These are phyloP conservation scores for Ageneiosus marmoratus DNA, from an alignment of 2,113 vertebrate species.

Conservation along the genomic window DNA sequence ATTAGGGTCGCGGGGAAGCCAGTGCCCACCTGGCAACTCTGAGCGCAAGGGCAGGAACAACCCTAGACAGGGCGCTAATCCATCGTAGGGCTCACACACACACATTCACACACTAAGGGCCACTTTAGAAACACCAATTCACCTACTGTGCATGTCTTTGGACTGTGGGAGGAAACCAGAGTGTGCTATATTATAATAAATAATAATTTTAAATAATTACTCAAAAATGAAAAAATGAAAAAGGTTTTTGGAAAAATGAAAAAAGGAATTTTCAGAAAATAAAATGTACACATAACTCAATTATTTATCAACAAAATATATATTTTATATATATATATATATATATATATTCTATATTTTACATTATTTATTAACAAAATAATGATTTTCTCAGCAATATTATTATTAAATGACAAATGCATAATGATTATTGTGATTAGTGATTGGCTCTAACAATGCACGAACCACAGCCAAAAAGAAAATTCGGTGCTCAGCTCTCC, in stretches of 20 bases:
- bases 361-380: not conserved
- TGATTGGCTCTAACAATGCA: not conserved
- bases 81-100: no score
- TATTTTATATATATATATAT: no score
- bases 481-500: not conserved
- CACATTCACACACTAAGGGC: no score
- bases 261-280: not conserved
- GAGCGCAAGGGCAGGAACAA: no score
- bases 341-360: not conserved
- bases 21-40: no score
- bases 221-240: not conserved
- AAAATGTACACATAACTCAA: not conserved
- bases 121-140: no score
- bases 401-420: not conserved
- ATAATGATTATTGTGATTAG: no score
- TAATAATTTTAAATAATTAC: not conserved
- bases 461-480: not conserved
- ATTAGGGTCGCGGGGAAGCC: no score
- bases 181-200: no score
- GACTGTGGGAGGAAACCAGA: no score
- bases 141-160: no score
- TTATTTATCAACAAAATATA: not conserved
- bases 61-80: no score
- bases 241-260: not conserved
- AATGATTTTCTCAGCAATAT: not conserved